Evolutionary conservation across 1,140 invertebrate species (phyloP), one percentile per base, ranked within the genome.

Genomic region (Helicoverpa zea): DNA sequence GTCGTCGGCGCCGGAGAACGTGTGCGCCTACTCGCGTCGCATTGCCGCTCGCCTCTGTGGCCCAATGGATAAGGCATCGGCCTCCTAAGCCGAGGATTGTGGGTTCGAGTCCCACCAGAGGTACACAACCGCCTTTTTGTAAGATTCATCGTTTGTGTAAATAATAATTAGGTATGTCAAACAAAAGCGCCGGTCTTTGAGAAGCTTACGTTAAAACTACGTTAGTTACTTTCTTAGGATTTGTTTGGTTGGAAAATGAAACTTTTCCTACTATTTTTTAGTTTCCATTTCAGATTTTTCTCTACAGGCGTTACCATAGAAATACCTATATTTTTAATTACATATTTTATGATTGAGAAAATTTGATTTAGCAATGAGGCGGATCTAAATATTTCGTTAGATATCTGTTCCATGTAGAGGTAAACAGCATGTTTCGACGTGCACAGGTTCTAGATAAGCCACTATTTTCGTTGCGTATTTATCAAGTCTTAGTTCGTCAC

Each of bases 61-160:
- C 96, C 96, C 96, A 97, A 97, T 96, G 96, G 96, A 97, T 96
- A 97, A 96, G 96, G 96, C 96, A 96, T 96, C 96, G 96, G 96
- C 96, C 96, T 97, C 96, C 96, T 96, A 96, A 97, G 96, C 96
- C 96, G 96, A 96, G 96, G 96, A 97, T 96, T 97, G 96, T 96
- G 96, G 96, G 96, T 97, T 97, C 96, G 96, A 96, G 96, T 97
- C 96, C 96, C 96, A 96, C 96, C 96, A 96, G 96, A 96, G 96
- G 96, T 96, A 96, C 78, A 81, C n/a, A 72, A 79, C 79, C 83
- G 81, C 83, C 87, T 93, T 94, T 89, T 89, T 89, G 80, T 77
- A 68, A 68, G 16, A 52, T 29, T 77, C 9, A 54, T 52, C 3
- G 35, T 54, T 72, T 52, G 49, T 64, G 3, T 29, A 30, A 13